Evolutionary conservation across 2,797 vertebrate genomes (phyloP).

Genomic region (Phyllotis vaccarum): DNA sequence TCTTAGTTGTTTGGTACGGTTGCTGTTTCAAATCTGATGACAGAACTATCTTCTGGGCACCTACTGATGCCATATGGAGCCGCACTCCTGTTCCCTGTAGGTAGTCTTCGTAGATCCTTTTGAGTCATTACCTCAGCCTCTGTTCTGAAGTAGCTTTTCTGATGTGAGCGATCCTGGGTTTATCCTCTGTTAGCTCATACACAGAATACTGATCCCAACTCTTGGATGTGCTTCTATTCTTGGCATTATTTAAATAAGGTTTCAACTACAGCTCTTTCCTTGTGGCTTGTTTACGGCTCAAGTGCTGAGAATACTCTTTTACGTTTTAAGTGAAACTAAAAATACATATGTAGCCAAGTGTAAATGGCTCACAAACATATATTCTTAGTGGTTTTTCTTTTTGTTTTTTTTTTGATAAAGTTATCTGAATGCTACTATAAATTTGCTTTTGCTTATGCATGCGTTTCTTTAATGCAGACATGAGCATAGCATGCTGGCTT

Average conservation of each 20-base stretch:
- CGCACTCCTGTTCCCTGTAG: background rate
- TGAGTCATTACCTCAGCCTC: background rate
- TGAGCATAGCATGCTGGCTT: background rate
- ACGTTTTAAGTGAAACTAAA: background rate
- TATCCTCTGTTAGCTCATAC: background rate
- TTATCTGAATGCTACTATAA: background rate
- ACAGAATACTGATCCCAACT: background rate
- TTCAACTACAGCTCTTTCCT: background rate
- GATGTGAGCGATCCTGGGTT: background rate
- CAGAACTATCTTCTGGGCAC: background rate
- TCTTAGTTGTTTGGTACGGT: background rate
- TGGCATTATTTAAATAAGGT: constrained; percentile 23
- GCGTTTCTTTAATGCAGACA: background rate
- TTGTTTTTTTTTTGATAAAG: background rate
- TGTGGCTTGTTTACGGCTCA: background rate
- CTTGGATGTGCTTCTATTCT: background rate
- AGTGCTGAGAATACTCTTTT: background rate
- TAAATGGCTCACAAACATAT: background rate
- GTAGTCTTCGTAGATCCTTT: background rate
- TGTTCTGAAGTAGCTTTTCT: background rate
- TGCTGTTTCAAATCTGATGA: constrained; percentile 12
- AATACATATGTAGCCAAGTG: background rate
- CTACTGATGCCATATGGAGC: background rate
- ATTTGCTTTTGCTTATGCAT: background rate
- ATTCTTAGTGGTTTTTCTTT: background rate